Evolutionary conservation across 2,113 vertebrate species (phyloP), one percentile per base, ranked within the genome.

Genomic region (Dolichallabes microphthalmus): DNA sequence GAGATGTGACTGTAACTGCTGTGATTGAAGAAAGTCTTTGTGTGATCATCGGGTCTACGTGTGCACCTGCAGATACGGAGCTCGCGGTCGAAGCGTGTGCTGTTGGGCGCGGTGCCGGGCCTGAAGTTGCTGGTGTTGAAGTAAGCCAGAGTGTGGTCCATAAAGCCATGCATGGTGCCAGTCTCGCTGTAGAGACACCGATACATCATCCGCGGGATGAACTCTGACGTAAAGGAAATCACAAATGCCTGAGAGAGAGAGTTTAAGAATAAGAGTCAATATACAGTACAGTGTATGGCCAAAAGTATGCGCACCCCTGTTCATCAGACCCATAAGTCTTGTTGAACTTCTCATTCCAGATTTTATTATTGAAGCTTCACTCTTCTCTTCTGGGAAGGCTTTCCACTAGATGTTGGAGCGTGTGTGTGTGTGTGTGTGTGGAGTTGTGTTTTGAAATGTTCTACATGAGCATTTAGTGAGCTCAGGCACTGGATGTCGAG

Each of bases 141-240:
- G 91, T 97, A 98, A 66, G 98, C 97, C 75, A 99, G 96, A 0
- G 98, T 98, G 88, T 99, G 97, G 89, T 99, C 97, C 83, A 96
- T 94, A 91, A 96, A 99, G 91, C 98, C 98, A 7, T 96, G 96
- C 95, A 99, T 95, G 86, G 96, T 97, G 75, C 98, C 96, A 4
- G 97, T 96, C 83, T 93, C 92, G 81, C 98, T 99, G 91, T 97
- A 99, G 80, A 96, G 95, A 80, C 97, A 99, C 90, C 97, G 97
- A 91, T 97, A 99, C 89, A 99, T 95, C 74, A 99, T 96, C 73
- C 97, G 96, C 15, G 97, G 97, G 84, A 99, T 97, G 88, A 99
- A 99, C 93, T 99, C 98, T 0, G 98, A 99, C 3, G 98, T 99
- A 92, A 99, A 94, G 39, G 98, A 96, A 78, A 99, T 99, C 89